Conservation (phyloP, 2,888 invertebrate species). For the Cecidostiba fungosa region DNA sequence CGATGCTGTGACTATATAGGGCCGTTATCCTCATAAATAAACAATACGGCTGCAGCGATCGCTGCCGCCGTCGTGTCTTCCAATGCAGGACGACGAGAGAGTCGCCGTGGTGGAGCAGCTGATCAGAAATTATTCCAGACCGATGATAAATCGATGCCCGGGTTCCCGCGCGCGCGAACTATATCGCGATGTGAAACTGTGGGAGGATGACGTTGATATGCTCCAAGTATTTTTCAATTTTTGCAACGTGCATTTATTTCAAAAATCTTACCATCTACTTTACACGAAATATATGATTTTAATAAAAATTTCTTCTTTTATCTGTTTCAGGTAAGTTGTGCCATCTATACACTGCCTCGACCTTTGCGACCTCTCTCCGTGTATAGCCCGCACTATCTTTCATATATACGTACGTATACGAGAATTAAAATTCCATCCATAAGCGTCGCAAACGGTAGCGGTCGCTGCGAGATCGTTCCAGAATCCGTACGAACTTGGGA, state of each 20-base stretch:
- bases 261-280: neutral
- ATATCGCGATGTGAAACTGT: neutral
- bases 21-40: constrained; percentile 68
- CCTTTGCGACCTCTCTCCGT: constrained; percentile 6
- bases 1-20: constrained; percentile 60
- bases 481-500: constrained; percentile 36
- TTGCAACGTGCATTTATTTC: neutral
- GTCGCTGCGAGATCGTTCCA: constrained; percentile 18
- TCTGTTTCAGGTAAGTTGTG: constrained; percentile 48
- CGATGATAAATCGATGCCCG: constrained; percentile 65
- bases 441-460: neutral
- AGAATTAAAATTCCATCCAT: constrained; percentile 40
- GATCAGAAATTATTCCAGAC: constrained; percentile 54
- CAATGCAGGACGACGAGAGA: neutral
- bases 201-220: neutral
- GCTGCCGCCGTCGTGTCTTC: neutral
- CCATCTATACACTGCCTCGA: constrained; percentile 22
- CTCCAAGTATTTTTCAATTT: neutral
- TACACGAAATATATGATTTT: neutral
- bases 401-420: neutral
- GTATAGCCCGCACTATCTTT: neutral
- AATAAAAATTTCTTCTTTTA: neutral
- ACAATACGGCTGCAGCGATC: constrained; percentile 52
- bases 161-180: constrained; percentile 50
- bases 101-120: neutral